Conservation (phyloP, 2,797 vertebrate species). For the Mus spretus region DNA sequence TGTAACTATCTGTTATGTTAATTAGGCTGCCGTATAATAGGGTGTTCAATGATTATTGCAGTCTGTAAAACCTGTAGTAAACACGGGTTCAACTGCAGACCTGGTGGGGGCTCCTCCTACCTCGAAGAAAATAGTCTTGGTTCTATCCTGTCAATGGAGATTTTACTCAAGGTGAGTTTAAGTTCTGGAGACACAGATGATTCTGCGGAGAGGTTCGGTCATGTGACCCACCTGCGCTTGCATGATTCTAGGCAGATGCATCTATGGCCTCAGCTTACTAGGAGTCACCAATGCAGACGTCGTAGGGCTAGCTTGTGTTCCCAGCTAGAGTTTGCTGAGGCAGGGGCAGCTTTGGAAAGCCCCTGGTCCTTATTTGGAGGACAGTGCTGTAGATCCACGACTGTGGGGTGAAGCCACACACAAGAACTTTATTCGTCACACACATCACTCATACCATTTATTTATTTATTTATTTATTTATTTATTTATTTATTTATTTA, state of each 20-base stretch:
- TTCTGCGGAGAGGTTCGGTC: neutral
- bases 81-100: constrained; percentile 79
- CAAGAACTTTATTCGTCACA: neutral
- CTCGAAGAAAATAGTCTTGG: constrained; percentile 10
- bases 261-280: neutral
- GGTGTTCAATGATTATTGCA: constrained; percentile 86
- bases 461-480: too few species aligned
- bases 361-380: neutral
- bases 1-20: constrained; percentile 88
- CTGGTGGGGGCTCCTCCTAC: constrained; percentile 16
- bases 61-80: constrained; percentile 87
- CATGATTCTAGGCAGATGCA: neutral
- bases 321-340: neutral
- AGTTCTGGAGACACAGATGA: neutral
- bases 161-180: constrained; percentile 21
- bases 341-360: constrained; percentile 47
- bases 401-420: neutral
- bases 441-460: neutral
- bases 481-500: too few species aligned
- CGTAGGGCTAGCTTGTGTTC: neutral
- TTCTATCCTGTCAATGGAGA: neutral
- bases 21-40: constrained; percentile 89
- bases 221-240: neutral
- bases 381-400: neutral
- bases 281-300: neutral